Evolutionary conservation across 64 coral and sea anemone species (phyloP), one percentile per base, ranked within the genome.

Genomic region (Acropora yongei): DNA sequence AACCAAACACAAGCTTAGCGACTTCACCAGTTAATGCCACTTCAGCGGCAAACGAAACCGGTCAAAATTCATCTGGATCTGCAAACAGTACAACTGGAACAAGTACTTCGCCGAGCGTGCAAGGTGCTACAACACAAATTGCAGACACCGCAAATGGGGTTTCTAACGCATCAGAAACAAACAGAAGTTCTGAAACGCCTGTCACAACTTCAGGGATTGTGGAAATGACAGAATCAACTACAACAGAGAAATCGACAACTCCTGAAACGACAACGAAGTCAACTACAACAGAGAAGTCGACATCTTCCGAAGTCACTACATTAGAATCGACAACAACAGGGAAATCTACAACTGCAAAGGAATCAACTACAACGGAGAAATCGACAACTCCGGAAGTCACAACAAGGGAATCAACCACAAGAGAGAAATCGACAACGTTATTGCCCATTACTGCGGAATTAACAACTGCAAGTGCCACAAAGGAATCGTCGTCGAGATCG

Each of bases 361-460:
- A 77, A 65, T 41, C 76, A 0, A 47, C 60, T 71, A 68, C 93
- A 49, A 91, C 83, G 9, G 8, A 68, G 67, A 75, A 91, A 92
- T 41, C 60, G 45, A 94, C 95, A 67, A 96, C 85, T 42, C 1
- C 44, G 14, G 80, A 89, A 85, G 68, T 30, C 11, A 96, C 73
- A 19, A 13, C 60, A 12, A n/a, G 57, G 10, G 30, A 44, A 11
- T 44, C 78, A 43, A 9, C 4, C 16, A 68, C 57, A 16, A 1
- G 16, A 55, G 8, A 13, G 8, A 40, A 69, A 12, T 89, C 95
- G 80, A 74, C 87, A 77, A 85, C 75, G 76, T 71, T 69, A 51
- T n/a, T 78, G 1, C 47, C 81, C 4, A 89, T 89, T 8, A 82
- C 80, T 42, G 50, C 60, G 57, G 40, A 83, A 80, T 61, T 65